Base-by-base conservation (phyloP, 1,140 invertebrate genomes). In the Pseudomyrmex concolor region DNA sequence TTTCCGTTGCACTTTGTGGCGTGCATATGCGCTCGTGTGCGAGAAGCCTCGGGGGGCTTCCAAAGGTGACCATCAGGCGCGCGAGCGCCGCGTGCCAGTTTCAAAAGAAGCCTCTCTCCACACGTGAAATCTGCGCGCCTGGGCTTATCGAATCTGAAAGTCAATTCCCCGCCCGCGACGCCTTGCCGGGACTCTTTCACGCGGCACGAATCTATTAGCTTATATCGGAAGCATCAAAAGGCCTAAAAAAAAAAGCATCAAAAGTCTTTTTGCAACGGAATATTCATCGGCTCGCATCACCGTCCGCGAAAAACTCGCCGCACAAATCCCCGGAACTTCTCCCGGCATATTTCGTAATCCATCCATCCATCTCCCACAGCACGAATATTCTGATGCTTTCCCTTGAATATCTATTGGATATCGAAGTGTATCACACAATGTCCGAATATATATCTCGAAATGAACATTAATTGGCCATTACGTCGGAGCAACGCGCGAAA, bases 141-240 rank as follows among this genome's bases (percentile, higher is more conserved):
- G 34, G 66, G 76, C 64, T 70, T 78, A 78, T 78, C 76, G 55
- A 80, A 80, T 80, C 54, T 80, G 66, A 80, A 80, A 80, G 76
- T 80, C 76, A 80, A 80, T 80, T 71, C 66, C 22, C 19, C 19
- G 15, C 43, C 19, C 19, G 34, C 17, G 57, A 17, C 71, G 73
- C 73, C 48, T 76, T 48, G 25, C n/a, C 43, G 54, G 34, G 54
- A 34, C 55, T 9, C 34, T 34, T 34, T 34, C 43, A 2, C 25
- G 12, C 54, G 43, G 66, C 54, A 48, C 54, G 54, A 80, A 57
- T 71, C 76, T 59, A 80, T 80, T 80, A 80, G 66, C 54, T 70
- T 48, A 54, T 80, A 59, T 43, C 73, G 48, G 22, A 64, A 76
- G 60, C 73, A 15, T 50, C 72, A 76, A 76, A 76, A 63, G 72